phyloP scores from a whole-genome alignment of 2,888 invertebrate species.

The Neoitamus cyanurus region DNA sequence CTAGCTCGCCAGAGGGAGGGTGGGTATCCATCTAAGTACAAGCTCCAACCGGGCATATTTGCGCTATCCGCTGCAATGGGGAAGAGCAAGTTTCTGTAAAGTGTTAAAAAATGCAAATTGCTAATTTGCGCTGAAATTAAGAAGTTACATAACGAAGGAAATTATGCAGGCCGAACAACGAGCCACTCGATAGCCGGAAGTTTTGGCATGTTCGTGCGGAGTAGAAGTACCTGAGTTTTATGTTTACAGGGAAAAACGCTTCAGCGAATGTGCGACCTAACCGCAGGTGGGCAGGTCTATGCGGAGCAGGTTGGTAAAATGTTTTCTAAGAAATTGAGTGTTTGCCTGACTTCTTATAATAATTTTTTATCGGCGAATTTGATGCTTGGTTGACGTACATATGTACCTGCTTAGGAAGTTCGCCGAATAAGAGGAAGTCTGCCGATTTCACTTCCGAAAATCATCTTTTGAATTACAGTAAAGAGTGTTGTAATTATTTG shows the following conservation, averaged over 20 bases:
- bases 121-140: background rate
- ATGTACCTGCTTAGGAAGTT: background rate
- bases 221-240: background rate
- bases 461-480: background rate
- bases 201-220: background rate
- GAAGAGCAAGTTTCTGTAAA: background rate
- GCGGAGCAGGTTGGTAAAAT: background rate
- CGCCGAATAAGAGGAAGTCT: background rate
- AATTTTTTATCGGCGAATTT: background rate
- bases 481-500: background rate
- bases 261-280: background rate
- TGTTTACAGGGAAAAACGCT: background rate
- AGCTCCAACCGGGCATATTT: background rate
- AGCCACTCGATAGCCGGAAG: background rate
- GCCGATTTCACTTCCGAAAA: background rate
- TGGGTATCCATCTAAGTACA: background rate
- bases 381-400: background rate
- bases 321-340: background rate
- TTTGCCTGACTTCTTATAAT: background rate
- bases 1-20: background rate
- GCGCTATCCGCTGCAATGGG: background rate
- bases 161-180: background rate
- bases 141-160: background rate
- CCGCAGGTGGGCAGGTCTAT: background rate
- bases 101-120: background rate